These are phyloP conservation scores for Corythucha ciliata DNA, from an alignment of 2,888 invertebrate genomes.

Conservation along the genomic window DNA sequence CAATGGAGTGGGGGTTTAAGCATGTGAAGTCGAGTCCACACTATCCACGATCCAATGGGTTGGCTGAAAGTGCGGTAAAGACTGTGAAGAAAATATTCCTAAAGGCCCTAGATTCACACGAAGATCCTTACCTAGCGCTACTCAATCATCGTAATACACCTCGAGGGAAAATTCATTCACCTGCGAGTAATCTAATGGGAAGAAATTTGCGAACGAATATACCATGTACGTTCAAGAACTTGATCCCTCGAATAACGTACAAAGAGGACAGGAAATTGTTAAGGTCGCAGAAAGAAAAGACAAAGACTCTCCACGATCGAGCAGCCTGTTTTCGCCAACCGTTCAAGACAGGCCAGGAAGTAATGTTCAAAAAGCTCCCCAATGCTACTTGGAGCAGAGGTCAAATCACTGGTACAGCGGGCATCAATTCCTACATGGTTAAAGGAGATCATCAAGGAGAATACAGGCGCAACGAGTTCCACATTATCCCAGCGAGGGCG, in stretches of 20 bases:
- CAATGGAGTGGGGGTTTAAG: constrained; percentile 19
- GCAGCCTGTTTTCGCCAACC: too few species aligned
- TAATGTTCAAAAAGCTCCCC: constrained; percentile 4
- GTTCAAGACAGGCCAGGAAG: not conserved
- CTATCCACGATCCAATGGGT: constrained; percentile 24
- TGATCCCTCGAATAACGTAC: not conserved
- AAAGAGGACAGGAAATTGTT: constrained; percentile 13
- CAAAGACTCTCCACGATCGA: constrained; percentile 1
- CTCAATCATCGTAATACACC: constrained; percentile 15
- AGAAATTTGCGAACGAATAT: not conserved
- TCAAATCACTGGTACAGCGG: too few species aligned
- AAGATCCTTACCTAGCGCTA: constrained; percentile 14
- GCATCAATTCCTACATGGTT: too few species aligned
- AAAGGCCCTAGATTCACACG: not conserved
- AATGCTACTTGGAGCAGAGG: constrained; percentile 5
- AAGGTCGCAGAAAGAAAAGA: not conserved
- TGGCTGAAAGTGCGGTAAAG: constrained; percentile 11
- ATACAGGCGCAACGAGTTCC: too few species aligned
- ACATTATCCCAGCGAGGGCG: too few species aligned
- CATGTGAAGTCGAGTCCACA: constrained; percentile 22
- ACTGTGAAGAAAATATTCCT: constrained; percentile 8
- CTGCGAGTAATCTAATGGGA: constrained; percentile 9
- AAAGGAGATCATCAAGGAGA: too few species aligned
- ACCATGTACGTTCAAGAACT: not conserved
- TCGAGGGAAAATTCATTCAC: constrained; percentile 4